These are phyloP conservation scores for Bellardia pandia DNA, from an alignment of 2,888 invertebrate species.

Conservation along the genomic window DNA sequence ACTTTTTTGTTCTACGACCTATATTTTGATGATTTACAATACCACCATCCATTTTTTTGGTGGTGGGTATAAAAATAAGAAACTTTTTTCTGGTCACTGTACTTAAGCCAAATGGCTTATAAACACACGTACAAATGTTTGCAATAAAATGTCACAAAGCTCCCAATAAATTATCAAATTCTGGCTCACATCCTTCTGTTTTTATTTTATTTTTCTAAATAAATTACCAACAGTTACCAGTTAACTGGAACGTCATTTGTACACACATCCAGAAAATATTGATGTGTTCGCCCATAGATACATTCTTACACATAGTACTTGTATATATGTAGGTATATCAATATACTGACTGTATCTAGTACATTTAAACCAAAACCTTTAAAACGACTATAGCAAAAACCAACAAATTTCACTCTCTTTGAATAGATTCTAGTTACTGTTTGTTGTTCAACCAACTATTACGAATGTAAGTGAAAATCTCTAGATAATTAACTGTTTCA, in stretches of 20 bases:
- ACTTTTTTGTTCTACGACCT: no score
- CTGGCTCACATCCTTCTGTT: conserved; percentile 72
- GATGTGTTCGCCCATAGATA: background rate
- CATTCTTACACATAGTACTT: background rate
- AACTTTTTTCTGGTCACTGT: conserved; percentile 54
- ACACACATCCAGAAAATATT: background rate
- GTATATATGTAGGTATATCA: background rate
- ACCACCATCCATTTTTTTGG: no score
- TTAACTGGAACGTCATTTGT: conserved; percentile 44
- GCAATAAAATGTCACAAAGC: conserved; percentile 72
- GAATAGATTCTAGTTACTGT: background rate
- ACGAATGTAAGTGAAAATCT: conserved; percentile 10
- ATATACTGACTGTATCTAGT: background rate
- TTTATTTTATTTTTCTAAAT: conserved; percentile 57
- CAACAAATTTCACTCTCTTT: conserved; percentile 35
- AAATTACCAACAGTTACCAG: conserved; percentile 53
- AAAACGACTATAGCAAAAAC: background rate
- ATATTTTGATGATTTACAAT: no score
- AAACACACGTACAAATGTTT: conserved; percentile 59
- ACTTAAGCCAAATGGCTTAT: conserved; percentile 33
- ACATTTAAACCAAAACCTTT: background rate
- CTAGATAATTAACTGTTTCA: conserved; percentile 55
- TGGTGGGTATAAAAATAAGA: background rate
- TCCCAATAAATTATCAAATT: conserved; percentile 72
- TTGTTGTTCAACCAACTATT: background rate